Percentiles rank a stretch among this genome's conserved stretches.
Conservation (phyloP, 2,113 vertebrate genomes). For the Ploceus nigricollis region DNA sequence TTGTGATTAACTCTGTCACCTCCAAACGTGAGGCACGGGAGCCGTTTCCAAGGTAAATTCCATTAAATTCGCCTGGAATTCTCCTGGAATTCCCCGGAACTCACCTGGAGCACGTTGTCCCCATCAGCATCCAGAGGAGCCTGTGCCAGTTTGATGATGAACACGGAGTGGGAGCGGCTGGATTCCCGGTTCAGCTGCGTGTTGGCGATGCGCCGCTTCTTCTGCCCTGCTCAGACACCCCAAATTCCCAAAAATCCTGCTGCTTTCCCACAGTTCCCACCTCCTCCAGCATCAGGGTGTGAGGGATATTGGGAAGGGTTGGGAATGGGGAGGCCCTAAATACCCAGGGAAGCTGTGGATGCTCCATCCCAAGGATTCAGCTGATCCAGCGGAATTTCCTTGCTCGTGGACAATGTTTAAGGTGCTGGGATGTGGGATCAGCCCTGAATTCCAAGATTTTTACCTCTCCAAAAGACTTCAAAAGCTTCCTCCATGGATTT, state of each 20-base stretch:
- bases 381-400: not conserved
- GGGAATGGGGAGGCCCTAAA: not conserved
- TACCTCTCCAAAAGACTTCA: conserved; percentile 97
- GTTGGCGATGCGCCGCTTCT: conserved; percentile 82
- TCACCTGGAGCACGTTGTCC: conserved; percentile 89
- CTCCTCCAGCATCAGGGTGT: accelerated
- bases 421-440: not conserved
- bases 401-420: accelerated
- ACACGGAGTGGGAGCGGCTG: conserved; percentile 93
- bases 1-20: accelerated
- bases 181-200: conserved; percentile 92
- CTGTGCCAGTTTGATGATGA: conserved; percentile 91
- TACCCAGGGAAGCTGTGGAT: accelerated
- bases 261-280: not conserved
- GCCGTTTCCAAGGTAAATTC: not conserved
- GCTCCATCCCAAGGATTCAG: not conserved
- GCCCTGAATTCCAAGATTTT: not conserved
- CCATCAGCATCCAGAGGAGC: conserved; percentile 91
- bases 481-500: conserved; percentile 92
- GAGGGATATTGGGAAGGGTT: not conserved
- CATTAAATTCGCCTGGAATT: accelerated
- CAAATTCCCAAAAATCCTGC: not conserved
- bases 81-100: accelerated
- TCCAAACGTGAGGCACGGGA: accelerated
- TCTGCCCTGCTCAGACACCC: conserved; percentile 67